Evolutionary conservation across 2,888 invertebrate species (phyloP), one percentile per base, ranked within the genome.

Genomic region (Platynereis dumerilii): DNA sequence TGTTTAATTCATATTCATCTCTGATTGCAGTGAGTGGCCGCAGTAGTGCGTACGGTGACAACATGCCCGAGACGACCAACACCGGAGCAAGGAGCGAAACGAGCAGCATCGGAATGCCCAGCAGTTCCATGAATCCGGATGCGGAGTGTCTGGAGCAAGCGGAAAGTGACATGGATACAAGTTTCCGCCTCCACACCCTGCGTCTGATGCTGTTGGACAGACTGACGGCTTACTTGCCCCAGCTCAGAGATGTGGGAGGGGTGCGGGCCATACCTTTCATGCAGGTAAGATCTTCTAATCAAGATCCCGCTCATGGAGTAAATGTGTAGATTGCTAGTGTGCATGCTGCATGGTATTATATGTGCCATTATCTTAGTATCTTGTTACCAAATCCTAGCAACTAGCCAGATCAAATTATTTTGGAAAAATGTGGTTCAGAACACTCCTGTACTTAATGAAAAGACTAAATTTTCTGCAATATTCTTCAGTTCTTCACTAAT

Each of bases 11-110:
- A n/a, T n/a, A n/a, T n/a, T 15, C 10, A 24, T 59, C 28, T 1
- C 20, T 62, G 24, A 5, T 64, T 69, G 24, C 65, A 80, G 93
- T 92, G 12, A 94, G 94, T n/a, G 95, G 94, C 5, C 88, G 94
- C 48, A 95, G 94, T 86, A 94, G 94, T 75, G 92, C 93, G 1
- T 95, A 95, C 81, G 95, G 94, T 76, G 92, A 92, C 78, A 88
- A 87, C 72, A 86, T 87, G 39, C 87, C 87, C 65, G 89, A 89
- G 75, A 83, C 86, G 27, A 75, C 75, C 24, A 67, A 66, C 17
- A 74, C 76, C 17, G 86, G 88, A 64, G 87, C 87, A 45, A 85
- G 88, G 64, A 88, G 88, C 67, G 89, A 89, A 76, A 87, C 87
- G 34, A 88, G 87, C 78, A 87, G 88, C 63, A 78, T 87, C 56